These are phyloP conservation scores for Protodeltote pygarga DNA, from an alignment of 2,888 invertebrate genomes.

Conservation along the genomic window DNA sequence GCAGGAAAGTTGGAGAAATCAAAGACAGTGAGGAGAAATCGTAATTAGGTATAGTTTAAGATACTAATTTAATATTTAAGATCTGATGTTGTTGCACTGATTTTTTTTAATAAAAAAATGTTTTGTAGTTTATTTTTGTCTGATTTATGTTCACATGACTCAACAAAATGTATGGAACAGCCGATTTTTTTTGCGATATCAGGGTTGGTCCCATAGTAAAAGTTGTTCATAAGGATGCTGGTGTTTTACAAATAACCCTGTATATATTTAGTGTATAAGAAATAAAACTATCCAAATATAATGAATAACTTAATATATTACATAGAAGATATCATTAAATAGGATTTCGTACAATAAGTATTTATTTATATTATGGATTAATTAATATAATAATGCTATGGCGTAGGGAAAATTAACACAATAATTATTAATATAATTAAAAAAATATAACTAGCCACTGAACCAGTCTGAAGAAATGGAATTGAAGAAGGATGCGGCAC, in stretches of 20 bases:
- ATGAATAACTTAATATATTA: slow-evolving; percentile 26
- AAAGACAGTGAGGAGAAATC: slow-evolving; percentile 61
- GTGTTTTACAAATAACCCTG: too few relatives aligned
- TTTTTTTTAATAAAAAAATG: slow-evolving; percentile 38
- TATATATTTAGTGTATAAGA: too few relatives aligned
- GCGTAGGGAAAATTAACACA: slow-evolving; percentile 18
- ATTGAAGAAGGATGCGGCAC: slow-evolving; percentile 93
- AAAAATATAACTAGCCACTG: slow-evolving; percentile 72
- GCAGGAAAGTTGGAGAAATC: slow-evolving; percentile 68
- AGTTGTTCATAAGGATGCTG: too few relatives aligned
- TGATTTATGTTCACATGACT: too few relatives aligned
- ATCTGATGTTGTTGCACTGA: slow-evolving; percentile 47
- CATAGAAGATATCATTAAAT: slow-evolving; percentile 15
- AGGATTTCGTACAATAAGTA: too few relatives aligned
- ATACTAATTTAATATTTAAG: slow-evolving; percentile 33
- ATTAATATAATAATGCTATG: not conserved
- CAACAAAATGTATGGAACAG: too few relatives aligned
- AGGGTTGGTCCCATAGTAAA: too few relatives aligned
- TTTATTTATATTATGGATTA: not conserved
- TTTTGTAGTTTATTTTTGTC: slow-evolving; percentile 14
- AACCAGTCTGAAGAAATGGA: slow-evolving; percentile 95
- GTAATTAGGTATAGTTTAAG: slow-evolving; percentile 21
- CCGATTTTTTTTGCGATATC: too few relatives aligned
- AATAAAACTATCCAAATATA: slow-evolving; percentile 23
- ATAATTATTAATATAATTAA: slow-evolving; percentile 5